Conservation (phyloP, 1,140 invertebrate species). For the Drosophila mauritiana region DNA sequence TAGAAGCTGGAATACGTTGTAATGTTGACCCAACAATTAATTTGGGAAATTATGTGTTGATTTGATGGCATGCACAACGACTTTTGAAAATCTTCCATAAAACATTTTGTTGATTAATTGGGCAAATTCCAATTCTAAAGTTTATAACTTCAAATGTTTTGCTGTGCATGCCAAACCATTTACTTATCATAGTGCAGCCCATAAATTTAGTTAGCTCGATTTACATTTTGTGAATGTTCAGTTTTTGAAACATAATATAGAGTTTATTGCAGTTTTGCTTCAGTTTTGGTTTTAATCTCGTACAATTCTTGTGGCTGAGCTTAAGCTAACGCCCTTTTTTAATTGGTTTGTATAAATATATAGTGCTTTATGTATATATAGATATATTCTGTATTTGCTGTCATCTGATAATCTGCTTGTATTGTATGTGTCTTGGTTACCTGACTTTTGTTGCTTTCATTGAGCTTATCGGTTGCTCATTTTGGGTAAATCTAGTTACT, state of each 20-base stretch:
- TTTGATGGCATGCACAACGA: conserved; percentile 15
- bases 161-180: conserved; percentile 11
- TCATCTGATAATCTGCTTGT: conserved; percentile 62
- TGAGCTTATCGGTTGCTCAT: conserved; percentile 42
- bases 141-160: not conserved
- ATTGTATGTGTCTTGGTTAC: conserved; percentile 64
- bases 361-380: conserved; percentile 56
- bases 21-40: conserved; percentile 26
- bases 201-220: conserved; percentile 45
- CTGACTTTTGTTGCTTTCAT: conserved; percentile 73
- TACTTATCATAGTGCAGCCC: conserved; percentile 21
- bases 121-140: not conserved
- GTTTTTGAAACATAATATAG: conserved; percentile 61
- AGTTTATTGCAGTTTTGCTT: conserved; percentile 67
- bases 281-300: conserved; percentile 51
- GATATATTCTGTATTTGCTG: conserved; percentile 46
- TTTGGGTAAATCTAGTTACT: conserved; percentile 32
- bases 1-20: conserved; percentile 36
- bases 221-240: conserved; percentile 39
- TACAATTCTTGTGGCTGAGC: conserved; percentile 69
- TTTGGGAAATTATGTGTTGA: conserved; percentile 5
- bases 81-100: not conserved
- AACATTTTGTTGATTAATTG: too few species aligned
- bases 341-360: conserved; percentile 66
- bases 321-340: conserved; percentile 52